Base-by-base conservation (phyloP, 2,113 vertebrate genomes). In the Cariama cristata region DNA sequence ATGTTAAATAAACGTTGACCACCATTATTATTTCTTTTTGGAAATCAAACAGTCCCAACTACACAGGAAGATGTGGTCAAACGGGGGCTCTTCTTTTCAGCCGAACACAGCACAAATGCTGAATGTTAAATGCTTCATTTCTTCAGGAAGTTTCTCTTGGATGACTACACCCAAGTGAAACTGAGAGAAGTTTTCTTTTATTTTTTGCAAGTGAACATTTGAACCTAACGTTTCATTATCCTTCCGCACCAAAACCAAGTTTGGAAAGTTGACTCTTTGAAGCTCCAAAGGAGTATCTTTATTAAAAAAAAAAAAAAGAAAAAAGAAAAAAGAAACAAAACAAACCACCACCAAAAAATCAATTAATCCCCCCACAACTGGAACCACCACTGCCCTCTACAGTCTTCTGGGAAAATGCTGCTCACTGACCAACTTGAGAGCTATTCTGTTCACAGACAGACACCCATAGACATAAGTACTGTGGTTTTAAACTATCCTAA, bases 111-210 rank as follows among this genome's bases (percentile, higher is more conserved):
- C 85, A 88, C 82, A 94, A 89, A 89, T 40, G 58, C 67, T 76
- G 47, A 84, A 89, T 0, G 28, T 47, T 68, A 72, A 93, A 91
- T 30, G 45, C 88, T 89, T 94, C 42, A 58, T 55, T 91, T 96
- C 93, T 91, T 44, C 81, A 93, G 96, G 97, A 96, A 96, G 91
- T 97, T 97, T 96, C 97, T 92, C 79, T 97, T 94, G 95, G 95
- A 95, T 62, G 64, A 66, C 84, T 91, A 53, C 38, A 83, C 75
- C 66, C 84, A 93, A 94, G 32, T 30, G 86, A 93, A 89, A 96
- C 72, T 9, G 5, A 64, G 79, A 53, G 52, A 82, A 64, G 63
- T 79, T 71, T 94, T 56, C 12, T 79, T 50, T 40, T 64, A 27
- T 67, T 28, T 71, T 27, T 8, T 28, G 6, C 22, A 58, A 67